Conservation (phyloP, 1,140 invertebrate genomes). For the Drosophila busckii region DNA sequence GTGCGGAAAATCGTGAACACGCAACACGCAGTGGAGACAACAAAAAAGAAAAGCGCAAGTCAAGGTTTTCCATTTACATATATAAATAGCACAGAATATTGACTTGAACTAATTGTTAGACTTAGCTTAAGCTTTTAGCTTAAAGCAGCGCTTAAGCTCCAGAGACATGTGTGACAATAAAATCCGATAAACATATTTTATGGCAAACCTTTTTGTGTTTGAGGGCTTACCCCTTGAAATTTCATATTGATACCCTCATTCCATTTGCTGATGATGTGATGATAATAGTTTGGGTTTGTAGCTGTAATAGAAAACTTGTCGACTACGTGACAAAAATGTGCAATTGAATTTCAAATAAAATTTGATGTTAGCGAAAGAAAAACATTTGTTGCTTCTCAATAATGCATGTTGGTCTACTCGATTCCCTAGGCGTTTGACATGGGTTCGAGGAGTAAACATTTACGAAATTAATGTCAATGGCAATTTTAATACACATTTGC, state of each 20-base stretch:
- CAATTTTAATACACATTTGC: too few species aligned
- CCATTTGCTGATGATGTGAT: constrained; percentile 47
- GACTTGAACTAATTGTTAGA: too few species aligned
- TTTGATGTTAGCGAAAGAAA: constrained; percentile 4
- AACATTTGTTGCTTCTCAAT: constrained; percentile 73
- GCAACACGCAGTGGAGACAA: constrained; percentile 8
- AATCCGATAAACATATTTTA: constrained; percentile 62
- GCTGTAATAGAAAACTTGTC: constrained; percentile 73
- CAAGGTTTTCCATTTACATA: constrained; percentile 31
- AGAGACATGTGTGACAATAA: neutral
- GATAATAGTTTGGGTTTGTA: constrained; percentile 47
- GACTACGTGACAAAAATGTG: constrained; percentile 75
- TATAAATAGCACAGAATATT: constrained; percentile 41
- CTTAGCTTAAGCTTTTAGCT: too few species aligned
- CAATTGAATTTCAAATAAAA: constrained; percentile 75
- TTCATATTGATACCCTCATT: constrained; percentile 34
- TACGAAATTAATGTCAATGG: constrained; percentile 58
- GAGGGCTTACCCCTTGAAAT: constrained; percentile 43
- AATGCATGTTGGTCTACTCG: constrained; percentile 50
- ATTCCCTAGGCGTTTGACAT: constrained; percentile 59
- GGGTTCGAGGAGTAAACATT: constrained; percentile 43
- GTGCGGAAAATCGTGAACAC: too few species aligned
- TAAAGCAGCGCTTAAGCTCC: neutral
- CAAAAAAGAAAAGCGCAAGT: constrained; percentile 23
- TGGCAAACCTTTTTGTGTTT: constrained; percentile 61